Evolutionary conservation across 2,797 vertebrate species (phyloP), one percentile per base, ranked within the genome.

Genomic region (Acanthurus leucopareius): DNA sequence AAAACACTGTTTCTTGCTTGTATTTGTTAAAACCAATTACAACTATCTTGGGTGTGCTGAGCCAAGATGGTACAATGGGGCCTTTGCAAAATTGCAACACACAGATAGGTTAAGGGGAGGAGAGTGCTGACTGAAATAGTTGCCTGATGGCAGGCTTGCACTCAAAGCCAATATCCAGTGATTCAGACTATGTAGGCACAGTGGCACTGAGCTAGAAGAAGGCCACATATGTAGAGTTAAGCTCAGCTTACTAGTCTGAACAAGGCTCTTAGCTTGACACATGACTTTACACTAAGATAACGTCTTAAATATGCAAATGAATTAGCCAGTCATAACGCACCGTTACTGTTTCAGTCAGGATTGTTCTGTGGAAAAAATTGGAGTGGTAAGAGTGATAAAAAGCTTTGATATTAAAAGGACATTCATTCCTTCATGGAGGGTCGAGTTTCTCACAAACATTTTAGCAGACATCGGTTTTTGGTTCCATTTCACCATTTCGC

Each of bases 191-290:
- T 75, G 60, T 63, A 57, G 32, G n/a, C 38, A 48, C 51, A 9
- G 32, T 79, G 80, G 73, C 58, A 58, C 35, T 4, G 3, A 58
- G 77, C 66, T 79, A 82, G 35, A 40, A 28, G 40, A 83, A 73
- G 60, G 57, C 40, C 32, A 44, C 15, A 3, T 32, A 5, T 5
- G 22, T 58, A 20, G 25, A 44, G 68, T 66, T 19, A 49, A 69
- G 44, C 20, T 28, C 17, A n/a, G 38, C 52, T 25, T 42, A 56
- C 0, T 3, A 7, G 56, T 40, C 17, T 42, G 51, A 51, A 67
- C 7, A 17, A 28, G 61, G 56, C 25, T 28, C 19, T 49, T 40
- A 56, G 14, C 10, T 13, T 5, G n/a, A 63, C 38, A 44, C 66
- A 49, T 57, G 53, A 45, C 32, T 57, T 68, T 64, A 5, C 17